phyloP scores from a whole-genome alignment of 35 echinoderm and acorn worm genomes.

The Heliocidaris erythrogramma region DNA sequence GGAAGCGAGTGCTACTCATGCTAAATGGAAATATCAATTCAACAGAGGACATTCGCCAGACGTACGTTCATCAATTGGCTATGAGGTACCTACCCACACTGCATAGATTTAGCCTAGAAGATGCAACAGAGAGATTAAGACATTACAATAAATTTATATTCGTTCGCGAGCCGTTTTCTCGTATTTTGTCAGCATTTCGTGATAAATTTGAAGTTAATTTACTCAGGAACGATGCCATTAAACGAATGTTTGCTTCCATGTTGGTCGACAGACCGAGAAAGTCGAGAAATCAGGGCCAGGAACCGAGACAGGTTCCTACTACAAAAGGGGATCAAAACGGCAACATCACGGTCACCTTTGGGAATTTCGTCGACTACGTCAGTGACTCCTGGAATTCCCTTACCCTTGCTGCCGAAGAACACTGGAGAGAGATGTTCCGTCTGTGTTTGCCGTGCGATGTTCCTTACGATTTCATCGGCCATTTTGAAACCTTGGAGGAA shows the following conservation, averaged over 20 bases:
- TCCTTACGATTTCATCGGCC: constrained; percentile 72
- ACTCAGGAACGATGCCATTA: not conserved
- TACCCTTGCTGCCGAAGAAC: constrained; percentile 24
- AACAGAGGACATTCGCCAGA: constrained; percentile 6
- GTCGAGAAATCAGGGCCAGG: not conserved
- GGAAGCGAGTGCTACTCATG: constrained; percentile 60
- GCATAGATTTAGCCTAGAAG: not conserved
- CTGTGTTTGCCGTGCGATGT: constrained; percentile 62
- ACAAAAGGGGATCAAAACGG: not conserved
- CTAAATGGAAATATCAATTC: constrained; percentile 28
- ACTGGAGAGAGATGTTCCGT: constrained; percentile 58
- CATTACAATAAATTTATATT: constrained; percentile 72
- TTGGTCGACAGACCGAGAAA: not conserved
- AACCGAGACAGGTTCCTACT: not conserved
- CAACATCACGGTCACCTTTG: constrained; percentile 49
- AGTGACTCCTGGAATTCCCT: constrained; percentile 9
- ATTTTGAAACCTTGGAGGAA: constrained; percentile 69
- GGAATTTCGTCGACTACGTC: constrained; percentile 69
- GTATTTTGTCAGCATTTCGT: constrained; percentile 67
- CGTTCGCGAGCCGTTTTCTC: constrained; percentile 63
- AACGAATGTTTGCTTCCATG: not conserved
- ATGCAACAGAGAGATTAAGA: constrained; percentile 46
- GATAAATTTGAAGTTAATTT: constrained; percentile 62
- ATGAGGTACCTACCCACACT: constrained; percentile 16
- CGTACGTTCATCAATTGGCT: not conserved